Base-by-base conservation (phyloP, 2,113 vertebrate genomes). In the Lycocorax pyrrhopterus region DNA sequence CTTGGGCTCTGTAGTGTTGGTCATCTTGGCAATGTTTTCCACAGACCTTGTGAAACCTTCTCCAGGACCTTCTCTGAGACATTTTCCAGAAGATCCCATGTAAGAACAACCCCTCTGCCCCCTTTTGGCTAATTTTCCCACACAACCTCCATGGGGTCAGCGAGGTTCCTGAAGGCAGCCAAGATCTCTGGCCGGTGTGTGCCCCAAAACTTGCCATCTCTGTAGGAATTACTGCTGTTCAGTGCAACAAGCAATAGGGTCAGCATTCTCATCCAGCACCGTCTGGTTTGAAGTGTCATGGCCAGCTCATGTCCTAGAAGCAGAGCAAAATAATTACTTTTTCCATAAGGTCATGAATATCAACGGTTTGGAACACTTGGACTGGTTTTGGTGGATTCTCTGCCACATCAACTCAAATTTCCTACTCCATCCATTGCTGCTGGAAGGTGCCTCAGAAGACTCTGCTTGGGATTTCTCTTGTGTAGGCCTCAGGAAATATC, bases 241-340 rank as follows among this genome's bases (percentile, higher is more conserved):
- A 1, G 32, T 53, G 64, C 68, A 6, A 9, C 4, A 0, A 14
- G 27, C 20, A 35, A 1, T 5, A 25, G n/a, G 1, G 0, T 35
- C 49, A 49, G 29, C 8, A 1, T 53, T 71, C 39, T 51, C 46
- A 3, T 16, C 56, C 49, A n/a, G 11, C 39, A 49, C 43, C 52
- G 2, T 21, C 67, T 64, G 44, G 21, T 68, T 60, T 73, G 53
- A n/a, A 41, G 41, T 22, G n/a, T 44, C 37, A 8, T 67, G 60
- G 20, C 7, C 67, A 37, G 16, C 49, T 73, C 41, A 7, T 58
- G 67, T 47, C 47, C 49, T 37, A n/a, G 51, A 59, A 87, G 41
- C 15, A 82, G 58, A 29, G 15, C 21, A 41, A 33, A 75, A 41
- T 9, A 12, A 64, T 30, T 10, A 6, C 26, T 69, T 91, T 56